Evolutionary conservation across 2,888 invertebrate species (phyloP).

Genomic region (Romanomermis culicivorax): DNA sequence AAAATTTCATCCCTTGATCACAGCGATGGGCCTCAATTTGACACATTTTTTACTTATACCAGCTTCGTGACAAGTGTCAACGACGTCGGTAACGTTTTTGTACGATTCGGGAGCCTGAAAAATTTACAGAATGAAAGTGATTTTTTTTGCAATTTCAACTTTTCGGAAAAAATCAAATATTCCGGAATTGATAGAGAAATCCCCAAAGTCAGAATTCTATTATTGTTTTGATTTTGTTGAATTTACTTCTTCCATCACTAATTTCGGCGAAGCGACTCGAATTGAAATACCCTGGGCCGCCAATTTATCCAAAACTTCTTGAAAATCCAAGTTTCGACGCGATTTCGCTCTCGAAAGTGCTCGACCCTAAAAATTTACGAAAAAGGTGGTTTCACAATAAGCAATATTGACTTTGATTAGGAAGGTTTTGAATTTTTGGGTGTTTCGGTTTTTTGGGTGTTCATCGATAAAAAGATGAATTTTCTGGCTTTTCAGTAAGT

Average conservation of each 20-base stretch:
- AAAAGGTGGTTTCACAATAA: no score
- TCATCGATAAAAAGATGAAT: no score
- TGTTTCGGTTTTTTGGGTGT: no score
- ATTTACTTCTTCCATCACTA: conserved; percentile 79
- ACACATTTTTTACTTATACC: conserved; percentile 91
- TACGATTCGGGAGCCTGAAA: conserved; percentile 75
- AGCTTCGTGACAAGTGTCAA: conserved; percentile 86
- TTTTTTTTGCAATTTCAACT: no score
- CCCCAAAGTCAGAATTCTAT: no score
- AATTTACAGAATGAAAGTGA: no score
- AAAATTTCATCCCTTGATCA: conserved; percentile 66
- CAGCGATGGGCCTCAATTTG: conserved; percentile 86
- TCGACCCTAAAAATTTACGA: conserved; percentile 47
- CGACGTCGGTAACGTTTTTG: conserved; percentile 97
- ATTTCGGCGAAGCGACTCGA: conserved; percentile 88
- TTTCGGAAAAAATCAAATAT: no score
- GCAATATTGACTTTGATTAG: no score
- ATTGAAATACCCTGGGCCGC: conserved; percentile 48
- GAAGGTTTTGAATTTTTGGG: no score
- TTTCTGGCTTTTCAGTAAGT: no score
- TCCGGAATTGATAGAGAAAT: no score
- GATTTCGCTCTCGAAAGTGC: conserved; percentile 92
- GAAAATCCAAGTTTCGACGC: conserved; percentile 75
- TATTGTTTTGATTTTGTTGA: no score
- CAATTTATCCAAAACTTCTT: conserved; percentile 61